These are phyloP conservation scores for Steinernema carpocapsae DNA, from an alignment of 2,888 invertebrate genomes.

Conservation along the genomic window DNA sequence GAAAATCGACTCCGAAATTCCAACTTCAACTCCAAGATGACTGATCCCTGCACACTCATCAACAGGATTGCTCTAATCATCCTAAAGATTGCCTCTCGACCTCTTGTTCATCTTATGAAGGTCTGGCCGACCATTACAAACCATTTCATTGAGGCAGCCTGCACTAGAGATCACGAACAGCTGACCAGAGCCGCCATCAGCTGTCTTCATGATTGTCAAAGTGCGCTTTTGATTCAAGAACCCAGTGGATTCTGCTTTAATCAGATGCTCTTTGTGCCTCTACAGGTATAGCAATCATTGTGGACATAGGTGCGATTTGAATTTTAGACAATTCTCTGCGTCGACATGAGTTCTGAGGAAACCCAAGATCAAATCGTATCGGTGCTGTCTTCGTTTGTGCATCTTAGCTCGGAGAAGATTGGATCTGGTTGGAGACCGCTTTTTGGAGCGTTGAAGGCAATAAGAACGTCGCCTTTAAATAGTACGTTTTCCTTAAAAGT, in stretches of 20 bases:
- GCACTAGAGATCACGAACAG: slow-evolving; percentile 82
- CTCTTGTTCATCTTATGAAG: slow-evolving; percentile 82
- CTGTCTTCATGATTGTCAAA: slow-evolving; percentile 89
- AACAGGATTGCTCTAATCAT: slow-evolving; percentile 16
- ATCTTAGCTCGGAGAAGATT: slow-evolving; percentile 80
- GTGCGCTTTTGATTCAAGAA: slow-evolving; percentile 80
- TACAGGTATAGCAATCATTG: slow-evolving; percentile 45
- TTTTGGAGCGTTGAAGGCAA: slow-evolving; percentile 89
- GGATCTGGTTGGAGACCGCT: slow-evolving; percentile 93
- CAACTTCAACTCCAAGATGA: slow-evolving; percentile 36
- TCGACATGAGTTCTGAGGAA: slow-evolving; percentile 90
- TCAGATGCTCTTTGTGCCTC: slow-evolving; percentile 55
- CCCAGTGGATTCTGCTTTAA: slow-evolving; percentile 53
- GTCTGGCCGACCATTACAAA: slow-evolving; percentile 89
- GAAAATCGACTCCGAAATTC: slow-evolving; percentile 76
- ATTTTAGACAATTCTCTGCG: slow-evolving; percentile 84
- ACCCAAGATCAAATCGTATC: slow-evolving; percentile 90
- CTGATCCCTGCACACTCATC: slow-evolving; percentile 10
- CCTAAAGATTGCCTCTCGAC: slow-evolving; percentile 45
- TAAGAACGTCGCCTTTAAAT: slow-evolving; percentile 71
- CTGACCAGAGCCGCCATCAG: slow-evolving; percentile 79
- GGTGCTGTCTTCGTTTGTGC: slow-evolving; percentile 92
- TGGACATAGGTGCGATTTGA: slow-evolving; percentile 12
- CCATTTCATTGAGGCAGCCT: slow-evolving; percentile 82
- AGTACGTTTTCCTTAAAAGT: not conserved